These are phyloP conservation scores for Petroica traversi DNA, from an alignment of 2,113 vertebrate species.

Conservation along the genomic window DNA sequence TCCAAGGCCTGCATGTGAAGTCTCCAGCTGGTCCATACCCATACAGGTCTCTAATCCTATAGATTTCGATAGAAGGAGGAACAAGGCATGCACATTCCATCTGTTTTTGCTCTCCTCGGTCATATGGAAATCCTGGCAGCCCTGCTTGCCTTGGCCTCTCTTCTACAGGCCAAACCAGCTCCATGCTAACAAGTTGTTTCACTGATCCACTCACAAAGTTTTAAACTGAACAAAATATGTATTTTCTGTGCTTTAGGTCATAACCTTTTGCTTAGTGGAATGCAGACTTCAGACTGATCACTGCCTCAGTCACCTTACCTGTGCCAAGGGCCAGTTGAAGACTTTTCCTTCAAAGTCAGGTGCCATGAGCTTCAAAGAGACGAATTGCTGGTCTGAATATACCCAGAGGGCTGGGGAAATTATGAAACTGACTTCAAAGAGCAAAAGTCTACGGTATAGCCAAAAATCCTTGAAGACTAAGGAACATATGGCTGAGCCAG, in stretches of 20 bases:
- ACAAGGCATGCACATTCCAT: not conserved
- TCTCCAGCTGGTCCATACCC: fast-evolving
- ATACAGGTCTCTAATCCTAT: not conserved
- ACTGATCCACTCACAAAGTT: not conserved
- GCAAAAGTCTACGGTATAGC: not conserved
- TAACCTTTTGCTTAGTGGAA: not conserved
- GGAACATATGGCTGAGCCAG: not conserved
- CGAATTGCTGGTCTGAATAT: not conserved
- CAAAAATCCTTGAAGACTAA: not conserved
- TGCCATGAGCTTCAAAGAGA: not conserved
- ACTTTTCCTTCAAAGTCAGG: not conserved
- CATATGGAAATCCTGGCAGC: not conserved
- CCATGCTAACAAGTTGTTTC: not conserved
- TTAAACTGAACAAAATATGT: not conserved
- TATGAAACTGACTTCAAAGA: not conserved
- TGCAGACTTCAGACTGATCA: not conserved
- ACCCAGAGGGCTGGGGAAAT: not conserved
- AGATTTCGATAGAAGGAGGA: not conserved
- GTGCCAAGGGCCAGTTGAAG: not conserved
- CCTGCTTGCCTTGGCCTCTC: not conserved
- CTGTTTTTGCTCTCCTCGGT: not conserved
- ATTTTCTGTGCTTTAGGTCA: not conserved
- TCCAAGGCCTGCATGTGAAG: not conserved
- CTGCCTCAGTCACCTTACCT: not conserved
- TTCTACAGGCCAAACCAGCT: not conserved